Conservation (phyloP, 2,797 vertebrate species). For the Otolemur crassicaudatus region DNA sequence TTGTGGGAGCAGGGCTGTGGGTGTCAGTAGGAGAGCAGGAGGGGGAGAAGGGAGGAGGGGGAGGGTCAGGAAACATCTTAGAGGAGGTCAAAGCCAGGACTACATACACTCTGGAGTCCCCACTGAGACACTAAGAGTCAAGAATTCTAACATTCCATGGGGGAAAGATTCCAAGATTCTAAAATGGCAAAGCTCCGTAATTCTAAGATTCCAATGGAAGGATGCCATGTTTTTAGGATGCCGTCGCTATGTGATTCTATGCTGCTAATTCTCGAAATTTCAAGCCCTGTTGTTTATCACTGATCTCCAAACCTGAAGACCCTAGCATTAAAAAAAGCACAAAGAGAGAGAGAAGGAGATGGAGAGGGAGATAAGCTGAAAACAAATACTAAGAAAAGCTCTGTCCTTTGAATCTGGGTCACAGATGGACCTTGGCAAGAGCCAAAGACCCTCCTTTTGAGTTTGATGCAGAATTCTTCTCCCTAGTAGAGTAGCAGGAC, state of each 20-base stretch:
- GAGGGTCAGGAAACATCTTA: background rate
- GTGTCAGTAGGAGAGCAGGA: background rate
- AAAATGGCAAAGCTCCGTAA: background rate
- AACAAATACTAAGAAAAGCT: background rate
- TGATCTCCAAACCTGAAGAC: background rate
- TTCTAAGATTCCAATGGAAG: background rate
- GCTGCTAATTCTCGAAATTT: conserved; percentile 32
- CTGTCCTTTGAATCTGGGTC: background rate
- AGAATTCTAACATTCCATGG: background rate
- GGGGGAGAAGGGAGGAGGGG: background rate
- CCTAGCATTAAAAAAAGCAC: background rate
- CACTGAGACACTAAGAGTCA: background rate
- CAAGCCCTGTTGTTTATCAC: background rate
- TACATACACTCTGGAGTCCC: background rate
- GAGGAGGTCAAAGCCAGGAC: background rate
- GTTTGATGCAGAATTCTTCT: background rate
- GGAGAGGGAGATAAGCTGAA: background rate
- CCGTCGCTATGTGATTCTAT: background rate
- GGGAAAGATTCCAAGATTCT: conserved; percentile 1
- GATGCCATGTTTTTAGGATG: background rate
- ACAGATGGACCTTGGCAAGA: background rate
- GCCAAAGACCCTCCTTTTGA: background rate
- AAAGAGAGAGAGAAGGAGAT: background rate
- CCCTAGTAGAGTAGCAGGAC: background rate
- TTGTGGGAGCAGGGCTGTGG: background rate